A percentile compares a stretch with the other conserved stretches of the same genome.
Evolutionary conservation across 1,140 invertebrate species (phyloP).

Genomic region (Papilio polytes): DNA sequence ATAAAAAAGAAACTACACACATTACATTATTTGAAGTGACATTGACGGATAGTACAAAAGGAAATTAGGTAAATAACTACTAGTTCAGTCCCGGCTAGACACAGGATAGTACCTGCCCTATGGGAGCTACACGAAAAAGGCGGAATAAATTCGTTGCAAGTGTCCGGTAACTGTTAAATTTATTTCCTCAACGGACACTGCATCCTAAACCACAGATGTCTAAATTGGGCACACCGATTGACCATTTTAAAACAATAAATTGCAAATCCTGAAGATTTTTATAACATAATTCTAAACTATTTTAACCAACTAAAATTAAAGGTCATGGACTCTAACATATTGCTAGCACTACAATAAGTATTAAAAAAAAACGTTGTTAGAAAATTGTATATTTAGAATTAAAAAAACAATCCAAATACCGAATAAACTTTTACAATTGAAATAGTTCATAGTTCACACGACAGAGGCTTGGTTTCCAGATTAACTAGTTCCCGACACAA

Average conservation of each 20-base stretch:
- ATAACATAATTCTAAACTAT: neutral
- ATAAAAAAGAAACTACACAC: too few species aligned
- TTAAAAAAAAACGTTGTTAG: too few species aligned
- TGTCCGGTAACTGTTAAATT: conserved; percentile 29
- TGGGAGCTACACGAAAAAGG: conserved; percentile 25
- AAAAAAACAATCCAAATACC: neutral
- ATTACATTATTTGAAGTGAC: too few species aligned
- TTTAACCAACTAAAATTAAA: neutral
- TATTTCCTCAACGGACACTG: conserved; percentile 24
- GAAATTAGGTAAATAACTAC: neutral
- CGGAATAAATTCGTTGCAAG: conserved; percentile 29
- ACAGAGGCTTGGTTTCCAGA: neutral
- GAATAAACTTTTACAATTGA: conserved; percentile 12
- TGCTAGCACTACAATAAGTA: too few species aligned
- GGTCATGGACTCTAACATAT: too few species aligned
- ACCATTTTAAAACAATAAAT: neutral
- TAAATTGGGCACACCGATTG: conserved; percentile 1
- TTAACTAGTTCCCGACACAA: conserved; percentile 21
- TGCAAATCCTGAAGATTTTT: neutral
- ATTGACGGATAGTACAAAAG: neutral
- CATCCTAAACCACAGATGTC: conserved; percentile 17
- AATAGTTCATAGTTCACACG: neutral
- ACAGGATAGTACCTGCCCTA: neutral
- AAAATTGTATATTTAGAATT: too few species aligned
- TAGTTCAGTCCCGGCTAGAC: neutral